Base-by-base conservation (phyloP, 2,113 vertebrate genomes). In the Labrus mixtus region DNA sequence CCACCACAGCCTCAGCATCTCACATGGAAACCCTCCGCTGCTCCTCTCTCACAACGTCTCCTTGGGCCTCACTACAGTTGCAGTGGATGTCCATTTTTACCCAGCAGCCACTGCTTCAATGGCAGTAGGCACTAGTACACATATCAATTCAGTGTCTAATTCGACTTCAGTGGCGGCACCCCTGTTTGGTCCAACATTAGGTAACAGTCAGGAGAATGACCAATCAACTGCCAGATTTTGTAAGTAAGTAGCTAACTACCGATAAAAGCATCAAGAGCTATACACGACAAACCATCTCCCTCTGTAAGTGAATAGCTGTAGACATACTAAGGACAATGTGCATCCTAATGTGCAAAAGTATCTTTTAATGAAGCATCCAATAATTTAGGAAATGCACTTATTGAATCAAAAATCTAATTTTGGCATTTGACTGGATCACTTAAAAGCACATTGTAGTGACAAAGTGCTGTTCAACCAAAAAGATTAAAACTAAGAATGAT, bases 21-120 rank as follows among this genome's bases (percentile, higher is more conserved):
- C 92, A 2, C 93, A 91, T 0, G 77, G 88, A 17, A 84, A 74
- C 68, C 55, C 89, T 1, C 94, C 95, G 3, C 78, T 94, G 61
- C 73, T 93, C 51, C 82, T 95, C 23, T 92, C 94, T 1, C 93
- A 94, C 71, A 90, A 92, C 1, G 71, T 95, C 63, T 95, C 94
- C 8, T 3, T 94, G 82, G 95, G 95, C 22, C 82, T 83, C 51
- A 93, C 94, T 8, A 93, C 93, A 0, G 91, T 95, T 2, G 91
- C 93, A 3, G 93, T 95, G 19, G 93, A 95, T 46, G 92, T 95
- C 59, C 93, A 93, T 68, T 90, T 94, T 58, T 92, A 90, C 81
- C 90, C 95, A 12, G 58, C 80, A 16, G 50, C 68, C 63, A 60
- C 92, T 45, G 53, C 83, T 73, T 68, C 88, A 0, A 45, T 65